These are phyloP conservation scores for Centrocercus urophasianus DNA, from an alignment of 2,113 vertebrate species.

Conservation along the genomic window DNA sequence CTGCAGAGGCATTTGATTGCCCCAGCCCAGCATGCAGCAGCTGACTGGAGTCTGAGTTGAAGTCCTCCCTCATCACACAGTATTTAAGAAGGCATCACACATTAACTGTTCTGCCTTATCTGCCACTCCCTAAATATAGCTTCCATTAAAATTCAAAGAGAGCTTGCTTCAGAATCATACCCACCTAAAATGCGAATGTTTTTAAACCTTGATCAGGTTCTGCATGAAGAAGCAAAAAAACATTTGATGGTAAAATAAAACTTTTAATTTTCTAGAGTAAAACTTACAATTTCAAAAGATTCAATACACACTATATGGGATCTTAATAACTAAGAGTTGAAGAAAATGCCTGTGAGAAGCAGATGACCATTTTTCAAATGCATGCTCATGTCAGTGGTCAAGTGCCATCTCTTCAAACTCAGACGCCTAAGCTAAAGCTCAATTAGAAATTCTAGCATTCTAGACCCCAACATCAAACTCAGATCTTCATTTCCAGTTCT, in stretches of 20 bases:
- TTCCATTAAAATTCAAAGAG: neutral
- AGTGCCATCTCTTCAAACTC: neutral
- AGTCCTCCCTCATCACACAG: neutral
- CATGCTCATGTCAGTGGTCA: neutral
- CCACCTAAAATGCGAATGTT: neutral
- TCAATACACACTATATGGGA: neutral
- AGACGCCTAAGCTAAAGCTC: neutral
- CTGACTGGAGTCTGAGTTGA: neutral
- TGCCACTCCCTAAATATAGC: neutral
- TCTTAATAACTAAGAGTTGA: neutral
- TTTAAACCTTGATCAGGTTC: neutral
- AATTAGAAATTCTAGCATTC: neutral
- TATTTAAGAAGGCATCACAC: neutral
- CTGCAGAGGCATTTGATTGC: neutral
- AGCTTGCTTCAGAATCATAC: neutral
- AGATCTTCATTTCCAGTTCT: neutral
- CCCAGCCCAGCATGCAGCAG: neutral
- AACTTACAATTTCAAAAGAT: neutral
- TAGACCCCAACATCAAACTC: neutral
- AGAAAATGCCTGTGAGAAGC: neutral
- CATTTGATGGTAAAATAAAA: neutral
- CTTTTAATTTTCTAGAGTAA: neutral
- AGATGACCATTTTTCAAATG: neutral
- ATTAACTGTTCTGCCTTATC: neutral
- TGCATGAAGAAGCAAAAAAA: neutral